Evolutionary conservation across 2,797 vertebrate species (phyloP).

Genomic region (Poecilia gillii): DNA sequence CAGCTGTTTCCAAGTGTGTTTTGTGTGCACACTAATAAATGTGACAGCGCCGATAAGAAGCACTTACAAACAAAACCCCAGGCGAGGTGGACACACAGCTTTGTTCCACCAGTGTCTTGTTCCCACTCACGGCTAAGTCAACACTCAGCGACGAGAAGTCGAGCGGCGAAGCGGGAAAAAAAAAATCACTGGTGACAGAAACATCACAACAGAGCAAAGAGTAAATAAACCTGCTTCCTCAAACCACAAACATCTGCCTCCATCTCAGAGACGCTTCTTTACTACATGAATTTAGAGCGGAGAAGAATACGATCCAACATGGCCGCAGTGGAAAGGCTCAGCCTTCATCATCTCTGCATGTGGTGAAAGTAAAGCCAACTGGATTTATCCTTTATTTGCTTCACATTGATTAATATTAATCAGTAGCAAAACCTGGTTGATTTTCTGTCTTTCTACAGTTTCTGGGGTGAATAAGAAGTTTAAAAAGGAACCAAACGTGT

Average conservation of each 20-base stretch:
- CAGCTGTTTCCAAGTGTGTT: slow-evolving; percentile 14
- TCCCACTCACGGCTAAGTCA: slow-evolving; percentile 4
- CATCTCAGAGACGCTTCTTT: background rate
- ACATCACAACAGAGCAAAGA: slow-evolving; percentile 21
- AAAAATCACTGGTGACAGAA: slow-evolving; percentile 8
- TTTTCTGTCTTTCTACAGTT: background rate
- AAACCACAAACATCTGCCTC: background rate
- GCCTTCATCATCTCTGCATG: background rate
- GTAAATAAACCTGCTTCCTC: slow-evolving; percentile 25
- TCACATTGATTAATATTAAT: background rate
- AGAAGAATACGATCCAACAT: slow-evolving; percentile 3
- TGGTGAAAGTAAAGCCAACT: background rate
- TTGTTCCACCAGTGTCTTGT: background rate
- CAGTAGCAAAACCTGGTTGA: background rate
- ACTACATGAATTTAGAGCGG: background rate
- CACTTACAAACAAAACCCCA: background rate
- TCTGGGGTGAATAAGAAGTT: background rate
- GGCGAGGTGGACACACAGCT: background rate
- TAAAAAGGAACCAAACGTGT: background rate
- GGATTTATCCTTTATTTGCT: background rate
- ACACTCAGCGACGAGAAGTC: slow-evolving; percentile 1
- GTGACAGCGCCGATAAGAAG: slow-evolving; percentile 47
- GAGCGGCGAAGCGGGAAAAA: slow-evolving; percentile 5
- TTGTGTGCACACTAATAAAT: slow-evolving; percentile 31
- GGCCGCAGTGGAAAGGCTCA: background rate